Percentiles rank a stretch among this genome's conserved stretches.
These are phyloP conservation scores for Orbicella faveolata DNA, from an alignment of 64 coral and sea anemone genomes.

Conservation along the genomic window DNA sequence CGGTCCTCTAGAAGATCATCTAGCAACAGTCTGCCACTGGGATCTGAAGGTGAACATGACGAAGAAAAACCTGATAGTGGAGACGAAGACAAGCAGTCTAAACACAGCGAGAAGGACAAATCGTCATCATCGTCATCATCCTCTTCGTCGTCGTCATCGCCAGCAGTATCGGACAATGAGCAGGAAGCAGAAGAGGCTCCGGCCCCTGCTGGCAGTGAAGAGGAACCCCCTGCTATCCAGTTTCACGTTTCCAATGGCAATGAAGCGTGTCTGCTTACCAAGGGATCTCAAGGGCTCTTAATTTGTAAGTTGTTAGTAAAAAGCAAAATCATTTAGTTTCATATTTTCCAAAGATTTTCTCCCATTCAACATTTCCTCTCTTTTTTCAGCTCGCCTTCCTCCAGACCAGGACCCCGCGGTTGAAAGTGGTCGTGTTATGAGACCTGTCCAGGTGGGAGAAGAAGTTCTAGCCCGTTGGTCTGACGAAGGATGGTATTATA, in stretches of 20 bases:
- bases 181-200: not conserved
- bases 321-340: not conserved
- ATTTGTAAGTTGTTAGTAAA: constrained; percentile 77
- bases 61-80: not conserved
- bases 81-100: constrained; percentile 39
- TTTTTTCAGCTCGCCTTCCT: constrained; percentile 80
- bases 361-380: not conserved
- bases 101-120: constrained; percentile 33
- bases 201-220: constrained; percentile 23
- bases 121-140: constrained; percentile 43
- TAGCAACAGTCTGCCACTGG: not conserved
- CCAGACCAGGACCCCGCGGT: constrained; percentile 91
- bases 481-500: constrained; percentile 97
- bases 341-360: not conserved
- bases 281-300: constrained; percentile 93
- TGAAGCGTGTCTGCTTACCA: constrained; percentile 94
- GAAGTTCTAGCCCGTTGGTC: constrained; percentile 94
- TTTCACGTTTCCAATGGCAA: constrained; percentile 81
- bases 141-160: constrained; percentile 27
- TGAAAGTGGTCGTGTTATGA: constrained; percentile 66
- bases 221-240: constrained; percentile 66
- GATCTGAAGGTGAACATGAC: constrained; percentile 4
- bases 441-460: constrained; percentile 68
- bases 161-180: constrained; percentile 6
- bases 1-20: constrained; percentile 14